Evolutionary conservation across 2,797 vertebrate genomes (phyloP).

Genomic region (Hapalemur alaotrensis): DNA sequence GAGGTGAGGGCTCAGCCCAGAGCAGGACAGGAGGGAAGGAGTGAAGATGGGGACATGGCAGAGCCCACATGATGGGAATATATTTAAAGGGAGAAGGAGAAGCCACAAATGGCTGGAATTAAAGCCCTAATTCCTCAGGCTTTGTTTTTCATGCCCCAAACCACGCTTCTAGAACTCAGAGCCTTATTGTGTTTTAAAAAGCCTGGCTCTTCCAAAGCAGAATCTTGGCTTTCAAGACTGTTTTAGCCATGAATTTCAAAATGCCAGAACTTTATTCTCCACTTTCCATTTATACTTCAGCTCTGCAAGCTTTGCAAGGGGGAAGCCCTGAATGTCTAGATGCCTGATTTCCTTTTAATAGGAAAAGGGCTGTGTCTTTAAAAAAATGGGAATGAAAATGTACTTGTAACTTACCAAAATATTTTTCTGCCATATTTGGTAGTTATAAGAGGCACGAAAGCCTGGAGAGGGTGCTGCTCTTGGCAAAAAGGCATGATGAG

Average conservation of each 20-base stretch:
- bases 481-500: background rate
- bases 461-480: background rate
- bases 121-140: background rate
- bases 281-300: background rate
- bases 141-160: background rate
- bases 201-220: background rate
- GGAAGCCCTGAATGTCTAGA: background rate
- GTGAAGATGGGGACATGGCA: background rate
- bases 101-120: background rate
- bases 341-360: background rate
- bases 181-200: background rate
- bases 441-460: background rate
- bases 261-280: slow-evolving; percentile 3
- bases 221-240: background rate
- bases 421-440: background rate
- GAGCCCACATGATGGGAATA: background rate
- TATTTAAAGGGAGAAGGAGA: background rate
- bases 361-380: background rate
- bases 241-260: background rate
- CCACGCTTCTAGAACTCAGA: background rate
- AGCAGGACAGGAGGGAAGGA: background rate
- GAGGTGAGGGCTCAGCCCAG: background rate
- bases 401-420: background rate
- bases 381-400: background rate
- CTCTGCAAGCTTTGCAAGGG: background rate